phyloP scores from a whole-genome alignment of 2,888 invertebrate species.

The Oscheius onirici region DNA sequence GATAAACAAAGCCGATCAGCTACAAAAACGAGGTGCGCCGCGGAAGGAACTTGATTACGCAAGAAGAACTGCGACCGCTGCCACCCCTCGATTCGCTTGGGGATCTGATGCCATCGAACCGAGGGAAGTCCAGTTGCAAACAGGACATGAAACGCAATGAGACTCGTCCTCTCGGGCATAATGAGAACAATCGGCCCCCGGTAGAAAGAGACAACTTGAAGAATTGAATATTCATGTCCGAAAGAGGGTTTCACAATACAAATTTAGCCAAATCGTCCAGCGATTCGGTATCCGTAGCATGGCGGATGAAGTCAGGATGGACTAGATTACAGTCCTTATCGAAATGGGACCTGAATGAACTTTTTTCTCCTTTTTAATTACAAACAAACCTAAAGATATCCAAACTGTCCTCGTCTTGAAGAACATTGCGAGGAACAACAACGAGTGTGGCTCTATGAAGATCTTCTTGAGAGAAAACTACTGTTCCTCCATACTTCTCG shows the following conservation, averaged over 20 bases:
- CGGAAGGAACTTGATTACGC: slow-evolving; percentile 26
- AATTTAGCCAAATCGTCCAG: slow-evolving; percentile 3
- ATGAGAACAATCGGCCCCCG: slow-evolving; percentile 1
- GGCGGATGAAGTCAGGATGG: neutral
- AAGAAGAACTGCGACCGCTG: slow-evolving; percentile 20
- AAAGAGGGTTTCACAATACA: neutral
- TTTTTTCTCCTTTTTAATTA: neutral
- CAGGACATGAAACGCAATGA: slow-evolving; percentile 8
- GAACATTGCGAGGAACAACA: neutral
- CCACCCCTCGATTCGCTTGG: too few relatives aligned
- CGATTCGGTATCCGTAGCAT: neutral
- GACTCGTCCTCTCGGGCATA: slow-evolving; percentile 11
- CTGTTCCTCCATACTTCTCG: neutral
- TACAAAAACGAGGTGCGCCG: slow-evolving; percentile 28
- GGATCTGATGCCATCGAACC: too few relatives aligned
- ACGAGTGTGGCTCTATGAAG: neutral
- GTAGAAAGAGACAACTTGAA: too few relatives aligned
- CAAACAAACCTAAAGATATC: neutral
- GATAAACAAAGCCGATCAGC: slow-evolving; percentile 33
- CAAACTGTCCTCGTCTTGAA: neutral
- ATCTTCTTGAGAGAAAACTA: neutral
- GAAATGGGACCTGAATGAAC: neutral
- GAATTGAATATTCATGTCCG: too few relatives aligned
- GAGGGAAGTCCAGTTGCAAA: too few relatives aligned
- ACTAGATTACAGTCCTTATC: slow-evolving; percentile 5